Percentiles rank a stretch among this genome's conserved stretches.
These are phyloP conservation scores for Brienomyrus longianalis DNA, from an alignment of 2,113 vertebrate species.

Conservation along the genomic window DNA sequence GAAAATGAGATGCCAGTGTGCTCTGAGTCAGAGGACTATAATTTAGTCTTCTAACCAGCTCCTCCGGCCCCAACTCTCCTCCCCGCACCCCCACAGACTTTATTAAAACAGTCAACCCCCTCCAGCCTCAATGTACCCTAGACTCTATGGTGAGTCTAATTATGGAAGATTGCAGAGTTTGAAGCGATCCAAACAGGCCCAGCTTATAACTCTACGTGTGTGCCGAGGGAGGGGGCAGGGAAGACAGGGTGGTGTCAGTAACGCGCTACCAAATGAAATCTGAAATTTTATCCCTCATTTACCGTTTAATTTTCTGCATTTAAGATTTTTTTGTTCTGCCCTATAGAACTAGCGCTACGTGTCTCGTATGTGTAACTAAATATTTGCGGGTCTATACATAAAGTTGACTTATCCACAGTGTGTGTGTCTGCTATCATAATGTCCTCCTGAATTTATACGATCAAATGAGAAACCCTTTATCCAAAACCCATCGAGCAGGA, in stretches of 20 bases:
- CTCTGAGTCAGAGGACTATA: conserved; percentile 55
- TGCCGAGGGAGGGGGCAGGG: conserved; percentile 5
- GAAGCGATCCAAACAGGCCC: conserved; percentile 29
- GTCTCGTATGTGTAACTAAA: not conserved
- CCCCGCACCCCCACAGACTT: conserved; percentile 35
- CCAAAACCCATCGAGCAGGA: not conserved
- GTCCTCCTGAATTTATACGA: not conserved
- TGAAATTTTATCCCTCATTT: conserved; percentile 5
- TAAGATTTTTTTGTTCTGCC: not conserved
- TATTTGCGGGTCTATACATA: not conserved
- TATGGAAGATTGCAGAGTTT: conserved; percentile 50
- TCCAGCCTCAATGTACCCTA: not conserved
- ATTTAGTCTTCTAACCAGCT: conserved; percentile 56
- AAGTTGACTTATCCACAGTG: not conserved
- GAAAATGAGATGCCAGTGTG: conserved; percentile 24
- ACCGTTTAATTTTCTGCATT: conserved; percentile 9
- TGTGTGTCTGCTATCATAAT: not conserved
- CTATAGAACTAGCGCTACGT: not conserved
- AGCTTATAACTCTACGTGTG: conserved; percentile 22
- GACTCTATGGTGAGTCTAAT: conserved; percentile 38
- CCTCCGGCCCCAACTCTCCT: conserved; percentile 25
- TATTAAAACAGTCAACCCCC: conserved; percentile 37
- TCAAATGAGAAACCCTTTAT: not conserved
- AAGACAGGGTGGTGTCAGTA: not conserved
- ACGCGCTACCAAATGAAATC: not conserved